Percentiles rank a stretch among this genome's conserved stretches.
Evolutionary conservation across 2,113 vertebrate genomes (phyloP).

Genomic region (Urocitellus parryii): DNA sequence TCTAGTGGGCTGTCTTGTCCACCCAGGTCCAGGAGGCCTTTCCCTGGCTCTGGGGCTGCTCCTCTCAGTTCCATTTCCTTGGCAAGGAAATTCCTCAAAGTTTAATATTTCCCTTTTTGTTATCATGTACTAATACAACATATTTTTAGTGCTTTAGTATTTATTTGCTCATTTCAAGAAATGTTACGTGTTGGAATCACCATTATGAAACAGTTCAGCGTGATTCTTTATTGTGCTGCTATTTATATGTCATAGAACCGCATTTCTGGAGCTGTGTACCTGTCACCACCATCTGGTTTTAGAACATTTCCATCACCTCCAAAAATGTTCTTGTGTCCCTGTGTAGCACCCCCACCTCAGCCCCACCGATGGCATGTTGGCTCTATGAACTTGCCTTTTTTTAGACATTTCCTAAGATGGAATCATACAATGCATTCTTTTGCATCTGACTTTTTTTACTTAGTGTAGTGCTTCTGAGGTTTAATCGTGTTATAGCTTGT

Average conservation of each 20-base stretch:
- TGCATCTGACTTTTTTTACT: not conserved
- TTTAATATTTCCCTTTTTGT: not conserved
- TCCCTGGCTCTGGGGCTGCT: not conserved
- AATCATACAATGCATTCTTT: not conserved
- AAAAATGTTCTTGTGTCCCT: not conserved
- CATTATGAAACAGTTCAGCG: not conserved
- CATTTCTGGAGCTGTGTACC: not conserved
- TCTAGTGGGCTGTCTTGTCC: not conserved
- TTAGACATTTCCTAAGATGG: conserved; percentile 22
- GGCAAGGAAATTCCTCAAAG: not conserved
- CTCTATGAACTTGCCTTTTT: conserved; percentile 39
- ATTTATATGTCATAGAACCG: not conserved
- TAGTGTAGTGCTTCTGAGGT: not conserved
- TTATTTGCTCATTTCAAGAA: not conserved
- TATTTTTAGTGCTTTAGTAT: not conserved
- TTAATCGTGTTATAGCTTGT: not conserved
- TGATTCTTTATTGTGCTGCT: not conserved
- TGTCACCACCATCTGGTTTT: not conserved
- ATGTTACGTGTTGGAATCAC: not conserved
- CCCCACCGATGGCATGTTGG: not conserved
- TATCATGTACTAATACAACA: not conserved
- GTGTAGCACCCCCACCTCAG: not conserved
- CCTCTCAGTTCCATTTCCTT: not conserved
- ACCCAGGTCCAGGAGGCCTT: not conserved
- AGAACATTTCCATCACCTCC: not conserved